A percentile compares a stretch with the other conserved stretches of the same genome.
These are phyloP conservation scores for Pterostichus niger DNA, from an alignment of 2,888 invertebrate species.

Conservation along the genomic window DNA sequence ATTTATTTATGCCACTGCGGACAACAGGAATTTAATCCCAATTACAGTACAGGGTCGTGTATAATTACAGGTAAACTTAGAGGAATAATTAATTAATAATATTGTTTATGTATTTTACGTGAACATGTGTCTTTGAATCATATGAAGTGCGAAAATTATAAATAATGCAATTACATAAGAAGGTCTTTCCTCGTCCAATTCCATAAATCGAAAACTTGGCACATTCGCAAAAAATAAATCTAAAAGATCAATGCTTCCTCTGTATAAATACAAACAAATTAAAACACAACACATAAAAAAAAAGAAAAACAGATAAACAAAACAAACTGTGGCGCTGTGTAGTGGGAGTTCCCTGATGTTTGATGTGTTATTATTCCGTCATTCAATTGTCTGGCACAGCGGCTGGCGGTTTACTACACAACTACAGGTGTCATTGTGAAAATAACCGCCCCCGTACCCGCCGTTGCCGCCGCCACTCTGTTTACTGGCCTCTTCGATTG, in stretches of 20 bases:
- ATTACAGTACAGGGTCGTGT: too few relatives aligned
- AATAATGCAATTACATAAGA: conserved; percentile 43
- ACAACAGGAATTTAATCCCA: too few relatives aligned
- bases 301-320: conserved; percentile 21
- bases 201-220: conserved; percentile 13
- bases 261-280: conserved; percentile 15
- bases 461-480: neutral
- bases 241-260: conserved; percentile 28
- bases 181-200: neutral
- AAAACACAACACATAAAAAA: conserved; percentile 4
- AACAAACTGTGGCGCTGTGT: conserved; percentile 14
- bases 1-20: too few relatives aligned
- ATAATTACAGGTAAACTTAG: too few relatives aligned
- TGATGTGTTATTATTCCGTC: conserved; percentile 49
- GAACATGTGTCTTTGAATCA: too few relatives aligned
- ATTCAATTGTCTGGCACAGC: conserved; percentile 33
- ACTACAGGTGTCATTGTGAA: conserved; percentile 58
- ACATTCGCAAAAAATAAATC: neutral
- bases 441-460: conserved; percentile 33
- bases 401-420: conserved; percentile 33
- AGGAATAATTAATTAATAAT: too few relatives aligned
- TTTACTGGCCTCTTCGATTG: conserved; percentile 5
- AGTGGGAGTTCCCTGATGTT: conserved; percentile 29
- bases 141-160: conserved; percentile 7
- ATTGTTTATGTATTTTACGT: too few relatives aligned